Percentiles rank a stretch among this genome's conserved stretches.
These are phyloP conservation scores for Ceuthmochares aereus DNA, from an alignment of 2,113 vertebrate species.

Conservation along the genomic window DNA sequence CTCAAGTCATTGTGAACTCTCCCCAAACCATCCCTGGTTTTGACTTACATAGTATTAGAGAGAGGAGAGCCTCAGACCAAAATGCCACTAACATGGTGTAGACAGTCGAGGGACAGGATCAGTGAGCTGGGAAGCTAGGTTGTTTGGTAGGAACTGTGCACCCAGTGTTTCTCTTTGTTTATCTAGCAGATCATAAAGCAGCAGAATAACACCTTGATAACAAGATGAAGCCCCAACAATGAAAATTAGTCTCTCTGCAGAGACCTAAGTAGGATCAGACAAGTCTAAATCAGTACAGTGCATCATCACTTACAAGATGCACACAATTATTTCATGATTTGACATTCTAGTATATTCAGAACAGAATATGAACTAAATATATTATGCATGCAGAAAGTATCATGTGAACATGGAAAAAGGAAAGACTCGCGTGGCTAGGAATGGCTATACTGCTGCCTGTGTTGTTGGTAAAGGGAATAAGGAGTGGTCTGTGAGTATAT, in stretches of 20 bases:
- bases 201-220: not conserved
- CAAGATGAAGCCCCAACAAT: not conserved
- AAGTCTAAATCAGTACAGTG: not conserved
- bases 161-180: not conserved
- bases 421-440: not conserved
- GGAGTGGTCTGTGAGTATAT: not conserved
- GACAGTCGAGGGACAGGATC: not conserved
- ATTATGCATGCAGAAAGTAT: not conserved
- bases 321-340: not conserved
- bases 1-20: not conserved
- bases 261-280: not conserved
- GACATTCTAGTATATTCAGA: not conserved
- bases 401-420: not conserved
- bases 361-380: not conserved
- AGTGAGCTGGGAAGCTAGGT: not conserved
- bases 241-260: not conserved
- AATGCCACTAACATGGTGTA: fast-evolving
- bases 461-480: not conserved
- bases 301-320: not conserved
- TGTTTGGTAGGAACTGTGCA: not conserved
- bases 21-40: not conserved
- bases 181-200: not conserved
- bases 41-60: not conserved
- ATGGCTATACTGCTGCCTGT: not conserved
- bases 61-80: not conserved